These are phyloP conservation scores for Lepidothrix coronata DNA, from an alignment of 2,113 vertebrate species.

Conservation along the genomic window DNA sequence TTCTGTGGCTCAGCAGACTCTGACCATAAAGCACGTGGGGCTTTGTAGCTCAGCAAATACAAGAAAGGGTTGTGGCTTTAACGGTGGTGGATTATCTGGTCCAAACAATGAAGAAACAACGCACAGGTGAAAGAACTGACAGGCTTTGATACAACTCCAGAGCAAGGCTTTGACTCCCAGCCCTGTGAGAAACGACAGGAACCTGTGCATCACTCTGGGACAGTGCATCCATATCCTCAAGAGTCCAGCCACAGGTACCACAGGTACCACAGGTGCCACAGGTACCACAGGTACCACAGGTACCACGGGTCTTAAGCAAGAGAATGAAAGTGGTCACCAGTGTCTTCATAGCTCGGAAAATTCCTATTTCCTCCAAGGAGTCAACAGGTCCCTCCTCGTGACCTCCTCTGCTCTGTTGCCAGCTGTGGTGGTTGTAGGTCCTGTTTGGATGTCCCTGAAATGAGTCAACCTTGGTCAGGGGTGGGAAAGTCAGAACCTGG, in stretches of 20 bases:
- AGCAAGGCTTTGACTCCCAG: not conserved
- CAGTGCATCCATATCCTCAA: not conserved
- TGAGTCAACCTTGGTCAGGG: not conserved
- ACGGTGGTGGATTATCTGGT: not conserved
- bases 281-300: not conserved
- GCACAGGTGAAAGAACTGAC: not conserved
- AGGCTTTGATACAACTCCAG: not conserved
- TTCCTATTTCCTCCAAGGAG: not conserved
- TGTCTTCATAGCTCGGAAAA: not conserved
- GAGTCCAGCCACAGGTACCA: not conserved
- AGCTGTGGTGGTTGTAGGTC: not conserved
- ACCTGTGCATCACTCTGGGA: not conserved
- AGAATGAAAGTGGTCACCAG: not conserved
- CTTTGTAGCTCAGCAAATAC: not conserved
- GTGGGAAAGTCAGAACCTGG: not conserved
- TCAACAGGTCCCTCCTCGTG: not conserved
- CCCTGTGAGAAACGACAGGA: not conserved
- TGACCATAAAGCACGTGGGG: rapidly evolving
- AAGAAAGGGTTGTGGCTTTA: not conserved
- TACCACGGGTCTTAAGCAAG: not conserved
- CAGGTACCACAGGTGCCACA: not conserved
- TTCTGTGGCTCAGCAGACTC: not conserved
- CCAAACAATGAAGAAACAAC: not conserved
- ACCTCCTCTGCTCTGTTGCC: not conserved
- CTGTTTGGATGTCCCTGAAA: not conserved